Evolutionary conservation across 2,888 invertebrate species (phyloP).

Genomic region (Tupiocoris notatus): DNA sequence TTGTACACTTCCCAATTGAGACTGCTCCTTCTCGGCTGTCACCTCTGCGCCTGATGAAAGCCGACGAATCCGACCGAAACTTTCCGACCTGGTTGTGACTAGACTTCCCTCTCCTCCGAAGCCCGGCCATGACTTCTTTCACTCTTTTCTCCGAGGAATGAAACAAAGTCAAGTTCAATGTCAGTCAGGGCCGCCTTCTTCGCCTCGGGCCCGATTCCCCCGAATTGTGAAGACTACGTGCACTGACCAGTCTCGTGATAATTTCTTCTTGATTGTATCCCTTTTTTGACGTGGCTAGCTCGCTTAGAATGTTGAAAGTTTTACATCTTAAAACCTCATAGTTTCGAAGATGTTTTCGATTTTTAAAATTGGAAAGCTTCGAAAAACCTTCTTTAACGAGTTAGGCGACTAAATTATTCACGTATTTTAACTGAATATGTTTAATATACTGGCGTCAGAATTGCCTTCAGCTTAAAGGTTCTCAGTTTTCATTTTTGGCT

Average conservation of each 20-base stretch:
- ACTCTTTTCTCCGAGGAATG: background rate
- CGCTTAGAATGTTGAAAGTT: background rate
- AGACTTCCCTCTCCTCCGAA: background rate
- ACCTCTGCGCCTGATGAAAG: background rate
- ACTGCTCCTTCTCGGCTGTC: background rate
- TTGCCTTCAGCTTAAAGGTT: too few species aligned
- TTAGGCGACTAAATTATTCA: too few species aligned
- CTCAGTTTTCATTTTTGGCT: too few species aligned
- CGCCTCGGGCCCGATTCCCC: too few species aligned
- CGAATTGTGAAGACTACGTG: too few species aligned
- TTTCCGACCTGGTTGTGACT: background rate
- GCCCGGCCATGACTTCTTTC: background rate
- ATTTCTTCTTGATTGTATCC: background rate
- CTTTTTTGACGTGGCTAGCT: background rate
- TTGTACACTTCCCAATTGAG: too few species aligned
- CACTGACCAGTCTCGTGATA: too few species aligned
- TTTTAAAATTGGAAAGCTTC: background rate
- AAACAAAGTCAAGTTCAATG: background rate
- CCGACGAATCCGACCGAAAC: background rate
- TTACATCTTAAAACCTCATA: background rate
- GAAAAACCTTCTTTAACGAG: too few species aligned
- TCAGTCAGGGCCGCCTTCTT: background rate
- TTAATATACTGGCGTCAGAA: too few species aligned
- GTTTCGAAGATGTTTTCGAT: background rate
- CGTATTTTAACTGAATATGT: too few species aligned